phyloP scores from a whole-genome alignment of 1,140 invertebrate species.

The Doryteuthis pealeii region DNA sequence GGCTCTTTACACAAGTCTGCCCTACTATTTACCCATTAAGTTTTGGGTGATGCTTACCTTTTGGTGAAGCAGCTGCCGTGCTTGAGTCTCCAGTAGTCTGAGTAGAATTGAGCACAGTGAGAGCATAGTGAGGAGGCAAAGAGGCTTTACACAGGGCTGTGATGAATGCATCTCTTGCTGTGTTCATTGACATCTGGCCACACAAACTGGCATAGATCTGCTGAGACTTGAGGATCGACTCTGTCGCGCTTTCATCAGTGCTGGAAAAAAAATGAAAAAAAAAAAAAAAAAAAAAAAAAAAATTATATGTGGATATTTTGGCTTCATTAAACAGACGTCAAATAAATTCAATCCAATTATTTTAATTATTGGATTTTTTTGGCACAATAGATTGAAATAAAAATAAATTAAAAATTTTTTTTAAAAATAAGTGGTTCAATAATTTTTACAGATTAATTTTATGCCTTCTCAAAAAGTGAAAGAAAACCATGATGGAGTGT shows the following conservation, averaged over 20 bases:
- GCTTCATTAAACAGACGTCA: too few relatives aligned
- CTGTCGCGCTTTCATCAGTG: conserved; percentile 85
- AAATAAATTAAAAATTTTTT: too few relatives aligned
- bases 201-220: conserved; percentile 83
- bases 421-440: too few relatives aligned
- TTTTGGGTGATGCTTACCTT: conserved; percentile 23
- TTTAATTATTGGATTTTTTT: too few relatives aligned
- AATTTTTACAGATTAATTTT: too few relatives aligned
- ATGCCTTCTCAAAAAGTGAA: too few relatives aligned
- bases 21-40: too few relatives aligned
- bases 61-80: conserved; percentile 9
- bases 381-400: too few relatives aligned
- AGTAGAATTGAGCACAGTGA: conserved; percentile 76
- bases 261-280: conserved; percentile 59
- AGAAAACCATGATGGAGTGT: too few relatives aligned
- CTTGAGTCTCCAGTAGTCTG: conserved; percentile 11
- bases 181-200: conserved; percentile 73
- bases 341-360: too few relatives aligned
- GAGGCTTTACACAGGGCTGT: conserved; percentile 92
- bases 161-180: conserved; percentile 87
- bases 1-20: too few relatives aligned
- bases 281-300: too few relatives aligned
- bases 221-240: conserved; percentile 87
- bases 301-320: not conserved
- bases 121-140: conserved; percentile 90